A percentile compares a stretch with the other conserved stretches of the same genome.
phyloP scores from a whole-genome alignment of 2,888 invertebrate genomes.

The Chrysopilus asiliformis region DNA sequence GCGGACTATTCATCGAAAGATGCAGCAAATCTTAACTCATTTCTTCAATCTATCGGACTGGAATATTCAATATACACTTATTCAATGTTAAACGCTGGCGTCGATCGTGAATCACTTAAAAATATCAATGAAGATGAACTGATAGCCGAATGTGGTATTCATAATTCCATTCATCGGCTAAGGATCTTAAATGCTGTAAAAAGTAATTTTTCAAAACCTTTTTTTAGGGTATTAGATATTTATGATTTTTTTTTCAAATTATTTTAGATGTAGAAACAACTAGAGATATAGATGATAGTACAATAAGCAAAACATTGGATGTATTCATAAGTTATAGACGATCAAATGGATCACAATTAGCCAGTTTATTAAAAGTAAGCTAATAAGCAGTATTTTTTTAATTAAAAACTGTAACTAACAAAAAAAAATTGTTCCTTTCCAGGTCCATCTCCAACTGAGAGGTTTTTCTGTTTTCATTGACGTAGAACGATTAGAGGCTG shows the following conservation, averaged over 20 bases:
- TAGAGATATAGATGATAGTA: too few species aligned
- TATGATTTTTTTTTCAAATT: neutral
- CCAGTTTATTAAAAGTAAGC: conserved; percentile 68
- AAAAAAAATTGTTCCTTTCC: neutral
- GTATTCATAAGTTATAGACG: conserved; percentile 97
- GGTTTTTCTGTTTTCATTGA: conserved; percentile 97
- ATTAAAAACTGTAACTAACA: neutral
- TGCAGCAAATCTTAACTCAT: conserved; percentile 75
- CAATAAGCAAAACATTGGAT: conserved; percentile 83
- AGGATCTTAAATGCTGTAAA: conserved; percentile 81
- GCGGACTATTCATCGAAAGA: conserved; percentile 94
- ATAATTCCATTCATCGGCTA: conserved; percentile 87
- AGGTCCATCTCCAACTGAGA: conserved; percentile 85
- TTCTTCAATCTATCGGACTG: conserved; percentile 68
- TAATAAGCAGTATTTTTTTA: neutral
- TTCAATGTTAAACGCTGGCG: conserved; percentile 87
- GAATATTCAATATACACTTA: conserved; percentile 96
- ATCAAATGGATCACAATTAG: conserved; percentile 93
- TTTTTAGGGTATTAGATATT: too few species aligned
- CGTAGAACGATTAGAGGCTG: conserved; percentile 93
- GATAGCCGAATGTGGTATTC: conserved; percentile 76
- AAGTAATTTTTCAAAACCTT: too few species aligned
- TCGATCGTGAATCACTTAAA: conserved; percentile 78
- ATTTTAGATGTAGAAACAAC: neutral
- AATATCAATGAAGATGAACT: conserved; percentile 86